Evolutionary conservation across 2,888 invertebrate genomes (phyloP), one percentile per base, ranked within the genome.

Genomic region (Perdita meconis): DNA sequence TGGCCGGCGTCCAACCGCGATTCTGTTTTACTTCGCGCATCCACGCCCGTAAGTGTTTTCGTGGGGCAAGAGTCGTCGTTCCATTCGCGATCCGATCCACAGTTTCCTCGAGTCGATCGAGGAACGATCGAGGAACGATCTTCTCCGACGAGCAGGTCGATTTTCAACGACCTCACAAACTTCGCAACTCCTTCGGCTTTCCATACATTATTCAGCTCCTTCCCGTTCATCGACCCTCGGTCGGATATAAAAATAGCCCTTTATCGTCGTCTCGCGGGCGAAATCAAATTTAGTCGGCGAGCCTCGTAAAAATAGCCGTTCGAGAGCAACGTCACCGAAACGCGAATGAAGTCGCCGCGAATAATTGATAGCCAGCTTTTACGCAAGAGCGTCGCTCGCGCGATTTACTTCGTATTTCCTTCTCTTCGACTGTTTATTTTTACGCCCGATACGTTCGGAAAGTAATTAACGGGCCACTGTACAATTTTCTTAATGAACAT

Each of bases 1-100:
- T 88, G 85, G 84, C 80, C 50, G 61, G 2, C 38, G 75, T 78
- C 85, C 85, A 87, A 57, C 26, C 55, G 75, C 75, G 82, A 85
- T 83, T 84, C 67, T 71, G 74, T 87, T 87, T 85, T 70, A 72
- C 75, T 63, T 79, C 61, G 16, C 50, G n/a, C 72, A 66, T 53
- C 50, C 50, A 44, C 47, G 34, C 19, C n/a, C 19, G 50, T 47
- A 69, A 68, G 66, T 77, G 78, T 77, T 78, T 78, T 60, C 59
- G 47, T 16, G 8, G 42, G 5, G 13, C n/a, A 30, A 42, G n/a
- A n/a, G n/a, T n/a, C n/a, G n/a, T n/a, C 47, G 13, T 16, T 44
- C 16, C n/a, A 5, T 16, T 19, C 44, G 0, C 34, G 3, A 0
- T 66, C 34, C 4, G 57, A 57, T 59, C 42, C 57, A 64, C 50